Base-by-base conservation (phyloP, 2,113 vertebrate genomes). In the Setophaga coronata region DNA sequence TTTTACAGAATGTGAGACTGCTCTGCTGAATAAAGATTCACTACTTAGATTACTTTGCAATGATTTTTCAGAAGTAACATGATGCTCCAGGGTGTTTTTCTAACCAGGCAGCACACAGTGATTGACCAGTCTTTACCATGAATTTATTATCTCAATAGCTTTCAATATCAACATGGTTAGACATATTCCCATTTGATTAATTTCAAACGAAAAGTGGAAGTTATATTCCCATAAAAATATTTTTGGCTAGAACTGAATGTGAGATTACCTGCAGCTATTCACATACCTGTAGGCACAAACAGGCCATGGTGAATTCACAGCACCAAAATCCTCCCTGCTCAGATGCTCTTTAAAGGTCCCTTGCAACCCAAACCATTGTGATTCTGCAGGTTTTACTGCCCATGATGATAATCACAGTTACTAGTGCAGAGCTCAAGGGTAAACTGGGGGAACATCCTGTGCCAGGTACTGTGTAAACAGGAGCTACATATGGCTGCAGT, bases 91-190 rank as follows among this genome's bases (percentile, higher is more conserved):
- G 17, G 26, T 77, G 54, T 38, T 93, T 69, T 87, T 53, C 56
- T 82, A 77, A 62, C 33, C 62, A 80, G n/a, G 42, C 38, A 91
- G 45, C 20, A 89, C 21, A 40, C 23, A 54, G 47, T 4, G 13
- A 86, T 12, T 47, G 47, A 89, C 43, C 54, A 45, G 31, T 29
- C 42, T 89, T 43, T 71, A 45, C 25, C 45, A 43, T 12, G 1
- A 87, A 93, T 76, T 74, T 48, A 74, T 36, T 72, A 81, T 48
- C 84, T 89, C 78, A 91, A 69, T 3, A 69, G 57, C 34, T 53
- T 66, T 82, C 70, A 67, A 8, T 57, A 93, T 45, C 58, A 79
- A 61, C 36, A 18, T 2, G 1, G 77, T 90, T 43, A 65, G 53
- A 78, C 9, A 26, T 8, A 56, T 26, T 48, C 18, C 8, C 29